These are phyloP conservation scores for Eulemur albifrons DNA, from an alignment of 2,797 vertebrate species.

Conservation along the genomic window DNA sequence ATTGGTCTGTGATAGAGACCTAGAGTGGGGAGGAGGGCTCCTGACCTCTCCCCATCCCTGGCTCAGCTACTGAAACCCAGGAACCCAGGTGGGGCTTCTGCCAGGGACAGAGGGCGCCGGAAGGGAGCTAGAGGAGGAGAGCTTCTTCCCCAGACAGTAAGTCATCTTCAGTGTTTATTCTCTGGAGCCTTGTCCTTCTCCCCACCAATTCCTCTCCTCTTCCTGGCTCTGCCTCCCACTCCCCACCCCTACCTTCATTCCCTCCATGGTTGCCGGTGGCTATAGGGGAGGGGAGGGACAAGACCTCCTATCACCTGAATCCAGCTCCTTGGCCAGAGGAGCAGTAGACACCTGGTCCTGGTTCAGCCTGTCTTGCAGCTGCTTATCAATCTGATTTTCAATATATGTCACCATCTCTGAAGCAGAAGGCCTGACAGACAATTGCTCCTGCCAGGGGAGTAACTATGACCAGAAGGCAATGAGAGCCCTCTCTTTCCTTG, in stretches of 20 bases:
- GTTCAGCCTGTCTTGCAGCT: constrained; percentile 47
- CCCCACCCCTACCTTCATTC: neutral
- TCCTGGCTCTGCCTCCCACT: neutral
- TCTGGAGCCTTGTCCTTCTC: neutral
- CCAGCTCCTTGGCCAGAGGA: constrained; percentile 22
- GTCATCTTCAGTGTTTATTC: neutral
- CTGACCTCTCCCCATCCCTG: neutral
- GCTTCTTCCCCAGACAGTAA: neutral
- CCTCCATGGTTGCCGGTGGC: neutral
- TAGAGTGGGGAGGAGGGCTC: neutral
- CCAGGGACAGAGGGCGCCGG: neutral
- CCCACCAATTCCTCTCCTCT: neutral
- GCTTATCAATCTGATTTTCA: constrained; percentile 51
- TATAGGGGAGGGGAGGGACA: too few species aligned
- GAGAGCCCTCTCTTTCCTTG: neutral
- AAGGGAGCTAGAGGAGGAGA: neutral
- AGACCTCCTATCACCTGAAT: constrained; percentile 54
- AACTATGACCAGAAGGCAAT: neutral
- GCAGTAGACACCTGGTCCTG: constrained; percentile 35
- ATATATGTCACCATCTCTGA: constrained; percentile 50
- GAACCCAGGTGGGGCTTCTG: neutral
- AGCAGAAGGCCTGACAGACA: constrained; percentile 24
- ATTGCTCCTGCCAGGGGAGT: constrained; percentile 34
- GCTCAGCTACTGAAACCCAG: neutral
- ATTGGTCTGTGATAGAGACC: neutral